A percentile compares a stretch with the other conserved stretches of the same genome.
Evolutionary conservation across 2,797 vertebrate species (phyloP).

Genomic region (Poeciliopsis paucimaculata): DNA sequence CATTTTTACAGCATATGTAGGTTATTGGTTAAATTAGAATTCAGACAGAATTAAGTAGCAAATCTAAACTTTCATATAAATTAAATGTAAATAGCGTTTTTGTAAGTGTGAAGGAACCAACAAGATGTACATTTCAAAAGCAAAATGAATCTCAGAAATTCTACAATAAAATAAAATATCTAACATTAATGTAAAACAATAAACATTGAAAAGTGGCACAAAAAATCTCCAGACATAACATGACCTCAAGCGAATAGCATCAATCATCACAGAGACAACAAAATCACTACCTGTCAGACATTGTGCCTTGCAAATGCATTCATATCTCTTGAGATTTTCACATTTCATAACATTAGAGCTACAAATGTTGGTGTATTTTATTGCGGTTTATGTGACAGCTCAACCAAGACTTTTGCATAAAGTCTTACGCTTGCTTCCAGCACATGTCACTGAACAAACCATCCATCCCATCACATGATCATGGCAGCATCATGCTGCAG

Average conservation of each 20-base stretch:
- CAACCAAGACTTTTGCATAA: neutral
- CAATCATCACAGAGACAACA: neutral
- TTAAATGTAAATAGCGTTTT: neutral
- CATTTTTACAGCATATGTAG: neutral
- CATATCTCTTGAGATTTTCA: neutral
- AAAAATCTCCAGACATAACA: neutral
- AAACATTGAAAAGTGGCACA: no score
- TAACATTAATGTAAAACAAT: neutral
- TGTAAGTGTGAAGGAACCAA: neutral
- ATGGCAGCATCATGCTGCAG: constrained; percentile 1
- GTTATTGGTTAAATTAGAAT: neutral
- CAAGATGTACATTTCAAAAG: neutral
- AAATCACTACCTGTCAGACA: neutral
- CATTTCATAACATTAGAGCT: neutral
- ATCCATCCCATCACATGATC: neutral
- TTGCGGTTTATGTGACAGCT: neutral
- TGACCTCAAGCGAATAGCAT: neutral
- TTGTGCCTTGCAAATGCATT: neutral
- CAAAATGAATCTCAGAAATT: neutral
- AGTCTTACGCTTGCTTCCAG: no score
- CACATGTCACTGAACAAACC: neutral
- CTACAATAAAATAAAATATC: neutral
- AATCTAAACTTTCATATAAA: neutral
- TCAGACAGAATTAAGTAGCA: neutral
- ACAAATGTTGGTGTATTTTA: neutral